A percentile compares a stretch with the other conserved stretches of the same genome.
Evolutionary conservation across 2,797 vertebrate species (phyloP).

Genomic region (Erpetoichthys calabaricus): DNA sequence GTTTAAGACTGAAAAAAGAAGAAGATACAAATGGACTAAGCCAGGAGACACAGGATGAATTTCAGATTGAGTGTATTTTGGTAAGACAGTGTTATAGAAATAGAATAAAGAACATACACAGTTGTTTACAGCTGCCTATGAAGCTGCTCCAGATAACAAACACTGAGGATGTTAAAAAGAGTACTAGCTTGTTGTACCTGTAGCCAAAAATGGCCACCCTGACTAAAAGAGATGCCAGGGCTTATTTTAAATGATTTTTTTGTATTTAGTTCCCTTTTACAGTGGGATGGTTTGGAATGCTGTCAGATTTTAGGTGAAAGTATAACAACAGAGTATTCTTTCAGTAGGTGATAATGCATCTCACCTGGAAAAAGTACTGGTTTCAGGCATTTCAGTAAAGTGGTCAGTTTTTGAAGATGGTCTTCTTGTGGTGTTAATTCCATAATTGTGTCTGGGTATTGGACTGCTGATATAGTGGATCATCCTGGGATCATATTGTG

Average conservation of each 20-base stretch:
- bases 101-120: too few relatives aligned
- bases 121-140: too few relatives aligned
- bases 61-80: too few relatives aligned
- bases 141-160: too few relatives aligned
- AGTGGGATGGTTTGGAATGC: background rate
- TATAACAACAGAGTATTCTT: background rate
- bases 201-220: too few relatives aligned
- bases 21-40: too few relatives aligned
- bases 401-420: constrained; percentile 22
- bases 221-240: too few relatives aligned
- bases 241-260: background rate
- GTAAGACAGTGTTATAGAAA: too few relatives aligned
- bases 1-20: too few relatives aligned
- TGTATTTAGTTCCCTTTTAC: background rate
- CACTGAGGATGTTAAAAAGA: too few relatives aligned
- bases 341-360: constrained; percentile 4
- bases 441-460: constrained; percentile 21
- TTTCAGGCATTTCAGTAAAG: constrained; percentile 19
- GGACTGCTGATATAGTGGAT: constrained; percentile 18
- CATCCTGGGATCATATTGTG: constrained; percentile 23
- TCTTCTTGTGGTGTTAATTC: constrained; percentile 17
- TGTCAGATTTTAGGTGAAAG: background rate
- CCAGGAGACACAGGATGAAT: too few relatives aligned
- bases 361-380: constrained; percentile 37
- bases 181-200: too few relatives aligned